phyloP scores from a whole-genome alignment of 2,888 invertebrate species.

The Cancer borealis region DNA sequence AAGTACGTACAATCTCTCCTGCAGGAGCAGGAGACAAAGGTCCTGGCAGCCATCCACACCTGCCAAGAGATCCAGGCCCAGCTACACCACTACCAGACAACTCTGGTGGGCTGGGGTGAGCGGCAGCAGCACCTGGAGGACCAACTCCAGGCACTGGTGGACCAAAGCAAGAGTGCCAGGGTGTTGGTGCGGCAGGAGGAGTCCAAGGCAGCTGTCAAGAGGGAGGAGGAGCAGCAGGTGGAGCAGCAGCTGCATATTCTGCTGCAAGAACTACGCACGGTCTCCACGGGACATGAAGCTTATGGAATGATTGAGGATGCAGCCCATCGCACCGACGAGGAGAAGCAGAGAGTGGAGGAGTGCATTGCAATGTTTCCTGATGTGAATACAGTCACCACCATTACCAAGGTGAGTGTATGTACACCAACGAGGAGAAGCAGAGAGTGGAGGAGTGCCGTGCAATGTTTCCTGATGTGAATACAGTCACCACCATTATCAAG shows the following conservation, averaged over 20 bases:
- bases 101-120: background rate
- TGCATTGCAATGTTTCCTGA: background rate
- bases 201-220: too few species aligned
- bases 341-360: background rate
- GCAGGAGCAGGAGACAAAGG: background rate
- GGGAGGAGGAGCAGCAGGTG: background rate
- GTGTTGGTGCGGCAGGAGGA: too few species aligned
- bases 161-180: too few species aligned
- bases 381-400: background rate
- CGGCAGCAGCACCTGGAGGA: too few species aligned
- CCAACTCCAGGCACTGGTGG: too few species aligned
- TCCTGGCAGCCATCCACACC: background rate
- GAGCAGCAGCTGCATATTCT: background rate
- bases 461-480: too few species aligned
- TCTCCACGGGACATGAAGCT: background rate
- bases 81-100: background rate
- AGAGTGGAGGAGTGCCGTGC: too few species aligned
- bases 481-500: too few species aligned
- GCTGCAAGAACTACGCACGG: background rate
- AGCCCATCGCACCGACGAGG: background rate
- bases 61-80: background rate
- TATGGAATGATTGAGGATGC: background rate
- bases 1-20: background rate
- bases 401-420: too few species aligned
- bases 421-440: too few species aligned